phyloP scores from a whole-genome alignment of 2,113 vertebrate species.

The Calyptommatus sinebrachiatus region DNA sequence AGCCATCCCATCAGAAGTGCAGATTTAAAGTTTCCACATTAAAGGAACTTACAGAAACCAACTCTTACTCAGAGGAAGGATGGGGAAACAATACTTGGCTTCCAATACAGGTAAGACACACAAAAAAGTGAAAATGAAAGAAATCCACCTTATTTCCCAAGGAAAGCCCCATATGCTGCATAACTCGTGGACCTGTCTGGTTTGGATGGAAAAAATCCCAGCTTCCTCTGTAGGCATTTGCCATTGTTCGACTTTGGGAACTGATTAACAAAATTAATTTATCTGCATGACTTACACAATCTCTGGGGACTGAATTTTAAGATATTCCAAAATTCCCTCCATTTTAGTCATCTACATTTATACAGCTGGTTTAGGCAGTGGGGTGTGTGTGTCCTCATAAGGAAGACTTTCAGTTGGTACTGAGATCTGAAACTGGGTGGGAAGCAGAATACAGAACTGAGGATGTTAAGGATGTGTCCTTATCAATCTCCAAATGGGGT shows the following conservation, averaged over 20 bases:
- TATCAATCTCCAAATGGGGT: no score
- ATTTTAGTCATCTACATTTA: slow-evolving; percentile 57
- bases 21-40: neutral
- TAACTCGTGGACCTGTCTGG: neutral
- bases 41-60: neutral
- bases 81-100: neutral
- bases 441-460: slow-evolving; percentile 27
- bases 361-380: slow-evolving; percentile 40
- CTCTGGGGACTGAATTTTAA: slow-evolving; percentile 51
- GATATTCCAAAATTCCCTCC: slow-evolving; percentile 60
- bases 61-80: neutral
- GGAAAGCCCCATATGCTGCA: neutral
- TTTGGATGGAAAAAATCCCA: neutral
- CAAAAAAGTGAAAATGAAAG: neutral
- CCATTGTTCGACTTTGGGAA: slow-evolving; percentile 29
- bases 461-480: neutral
- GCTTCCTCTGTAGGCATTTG: neutral
- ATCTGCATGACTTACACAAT: slow-evolving; percentile 36
- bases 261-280: slow-evolving; percentile 43
- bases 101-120: neutral
- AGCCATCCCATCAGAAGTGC: neutral
- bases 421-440: slow-evolving; percentile 48
- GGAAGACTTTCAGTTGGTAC: slow-evolving; percentile 53
- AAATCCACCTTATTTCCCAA: neutral
- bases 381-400: slow-evolving; percentile 47